Conservation (phyloP, 2,113 vertebrate species). For the Syngnathus typhle region DNA sequence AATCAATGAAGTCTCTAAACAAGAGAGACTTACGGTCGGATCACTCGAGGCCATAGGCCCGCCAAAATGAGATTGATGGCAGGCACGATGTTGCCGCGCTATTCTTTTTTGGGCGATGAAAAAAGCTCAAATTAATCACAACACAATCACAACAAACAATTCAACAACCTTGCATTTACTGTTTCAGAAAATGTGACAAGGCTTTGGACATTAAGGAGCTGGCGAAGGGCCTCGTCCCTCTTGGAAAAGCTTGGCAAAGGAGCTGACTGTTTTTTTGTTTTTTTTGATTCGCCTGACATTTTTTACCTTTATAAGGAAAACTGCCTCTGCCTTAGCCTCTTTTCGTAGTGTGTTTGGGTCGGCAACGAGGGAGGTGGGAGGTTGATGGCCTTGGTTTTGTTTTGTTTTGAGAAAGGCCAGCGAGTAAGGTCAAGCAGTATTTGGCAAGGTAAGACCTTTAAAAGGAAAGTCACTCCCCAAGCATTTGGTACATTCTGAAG, state of each 20-base stretch:
- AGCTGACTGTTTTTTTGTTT: slow-evolving; percentile 31
- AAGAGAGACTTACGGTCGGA: slow-evolving; percentile 42
- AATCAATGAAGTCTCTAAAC: slow-evolving; percentile 58
- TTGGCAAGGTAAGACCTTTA: slow-evolving; percentile 37
- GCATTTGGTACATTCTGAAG: slow-evolving; percentile 31
- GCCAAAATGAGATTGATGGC: slow-evolving; percentile 42
- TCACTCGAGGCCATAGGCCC: slow-evolving; percentile 37
- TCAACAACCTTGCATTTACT: background rate
- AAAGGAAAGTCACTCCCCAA: slow-evolving; percentile 34
- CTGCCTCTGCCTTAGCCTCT: slow-evolving; percentile 23
- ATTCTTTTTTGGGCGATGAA: background rate
- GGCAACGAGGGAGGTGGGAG: slow-evolving; percentile 16
- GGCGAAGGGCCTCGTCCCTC: slow-evolving; percentile 9
- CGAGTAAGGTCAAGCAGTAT: slow-evolving; percentile 23
- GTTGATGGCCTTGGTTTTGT: slow-evolving; percentile 30
- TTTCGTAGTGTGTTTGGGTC: slow-evolving; percentile 31
- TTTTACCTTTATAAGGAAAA: slow-evolving; percentile 73
- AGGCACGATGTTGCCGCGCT: slow-evolving; percentile 23
- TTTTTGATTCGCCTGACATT: slow-evolving; percentile 42
- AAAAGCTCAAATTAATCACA: too few relatives aligned
- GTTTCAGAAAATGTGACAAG: background rate
- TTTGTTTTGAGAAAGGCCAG: slow-evolving; percentile 31
- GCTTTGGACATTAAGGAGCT: background rate
- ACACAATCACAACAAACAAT: too few relatives aligned
- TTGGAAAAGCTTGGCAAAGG: slow-evolving; percentile 39